phyloP scores from a whole-genome alignment of 1,140 invertebrate species.

The Eueides isabella region DNA sequence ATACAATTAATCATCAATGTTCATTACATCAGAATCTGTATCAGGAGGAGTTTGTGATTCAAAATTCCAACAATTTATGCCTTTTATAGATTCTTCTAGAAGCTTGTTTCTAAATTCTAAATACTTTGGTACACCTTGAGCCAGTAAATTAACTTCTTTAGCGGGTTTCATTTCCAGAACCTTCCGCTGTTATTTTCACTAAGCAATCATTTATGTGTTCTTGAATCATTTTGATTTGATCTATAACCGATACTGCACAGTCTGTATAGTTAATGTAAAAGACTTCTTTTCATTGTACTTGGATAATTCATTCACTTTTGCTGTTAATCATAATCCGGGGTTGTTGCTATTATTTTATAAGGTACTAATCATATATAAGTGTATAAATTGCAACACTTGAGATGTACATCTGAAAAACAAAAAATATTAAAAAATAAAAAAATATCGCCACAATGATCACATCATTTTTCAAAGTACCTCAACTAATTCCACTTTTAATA shows the following conservation, averaged over 20 bases:
- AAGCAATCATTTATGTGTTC: conserved; percentile 62
- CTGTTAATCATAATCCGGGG: conserved; percentile 47
- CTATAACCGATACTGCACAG: conserved; percentile 48
- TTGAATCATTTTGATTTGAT: conserved; percentile 47
- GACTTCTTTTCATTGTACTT: conserved; percentile 46
- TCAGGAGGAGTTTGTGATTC: neutral
- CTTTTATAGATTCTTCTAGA: conserved; percentile 43
- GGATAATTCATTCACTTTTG: conserved; percentile 35
- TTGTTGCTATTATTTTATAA: conserved; percentile 56
- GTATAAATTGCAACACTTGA: conserved; percentile 58
- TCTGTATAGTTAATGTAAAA: conserved; percentile 35
- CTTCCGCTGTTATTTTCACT: conserved; percentile 54
- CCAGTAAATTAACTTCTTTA: conserved; percentile 60
- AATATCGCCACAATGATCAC: too few relatives aligned
- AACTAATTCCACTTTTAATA: too few relatives aligned
- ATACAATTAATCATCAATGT: conserved; percentile 19
- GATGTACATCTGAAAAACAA: conserved; percentile 56
- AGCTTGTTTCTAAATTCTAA: conserved; percentile 54
- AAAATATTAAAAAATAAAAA: neutral
- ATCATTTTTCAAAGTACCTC: too few relatives aligned
- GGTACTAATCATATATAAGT: conserved; percentile 62
- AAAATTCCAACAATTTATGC: conserved; percentile 23
- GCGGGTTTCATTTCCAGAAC: conserved; percentile 46
- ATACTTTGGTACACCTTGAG: conserved; percentile 44
- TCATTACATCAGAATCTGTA: conserved; percentile 13